Evolutionary conservation across 2,113 vertebrate genomes (phyloP), one percentile per base, ranked within the genome.

Genomic region (Pedetes capensis): DNA sequence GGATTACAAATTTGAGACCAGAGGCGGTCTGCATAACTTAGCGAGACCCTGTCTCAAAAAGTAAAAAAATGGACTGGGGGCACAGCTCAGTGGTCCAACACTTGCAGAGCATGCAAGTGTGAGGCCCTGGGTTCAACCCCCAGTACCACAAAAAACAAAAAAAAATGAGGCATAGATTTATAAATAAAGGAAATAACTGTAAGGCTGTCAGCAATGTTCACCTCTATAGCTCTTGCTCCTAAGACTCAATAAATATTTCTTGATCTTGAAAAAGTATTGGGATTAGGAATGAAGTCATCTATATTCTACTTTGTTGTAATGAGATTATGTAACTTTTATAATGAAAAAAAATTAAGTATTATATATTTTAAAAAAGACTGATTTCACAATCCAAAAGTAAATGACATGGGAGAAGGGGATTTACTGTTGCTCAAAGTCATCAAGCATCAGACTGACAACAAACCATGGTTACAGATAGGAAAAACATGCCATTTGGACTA

Each of bases 401-500:
- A 4, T 53, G 53, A 89, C 34, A 76, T 2, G 22, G 29, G n/a
- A 72, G 5, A 68, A 92, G 32, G 64, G 8, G 37, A 12, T 92
- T 95, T 69, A 95, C 87, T 88, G 12, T 29, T n/a, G n/a, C n/a
- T 71, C 59, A 81, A 96, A 91, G 27, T 44, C 25, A 87, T 92
- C 94, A 80, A 76, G 64, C 49, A 75, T 53, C 71, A 90, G 44
- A 78, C 29, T 59, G 47, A 57, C 18, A 84, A 82, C 37, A 91
- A 93, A 59, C 75, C 59, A 87, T 29, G 13, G 14, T 66, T 90
- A 96, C 51, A 96, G 95, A 92, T 9, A 93, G 37, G 37, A 94
- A 90, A 87, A 84, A n/a, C n/a, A n/a, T n/a, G n/a, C 22, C 79
- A 25, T 71, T 59, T 88, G 42, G n/a, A 92, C 22, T 61, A 64